Percentiles rank a stretch among this genome's conserved stretches.
Evolutionary conservation across 2,797 vertebrate species (phyloP).

Genomic region (Squalus acanthias): DNA sequence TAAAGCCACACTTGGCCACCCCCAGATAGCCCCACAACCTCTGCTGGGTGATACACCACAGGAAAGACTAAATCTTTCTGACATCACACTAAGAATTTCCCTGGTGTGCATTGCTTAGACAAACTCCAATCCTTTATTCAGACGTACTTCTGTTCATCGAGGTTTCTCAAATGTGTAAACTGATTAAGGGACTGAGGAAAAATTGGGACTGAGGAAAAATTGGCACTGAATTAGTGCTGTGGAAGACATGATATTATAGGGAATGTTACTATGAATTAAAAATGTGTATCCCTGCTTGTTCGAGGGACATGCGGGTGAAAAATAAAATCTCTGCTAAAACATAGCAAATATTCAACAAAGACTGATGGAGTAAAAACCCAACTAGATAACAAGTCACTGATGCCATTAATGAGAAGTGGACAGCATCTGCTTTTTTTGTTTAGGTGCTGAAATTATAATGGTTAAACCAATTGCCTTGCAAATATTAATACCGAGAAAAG

Average conservation of each 20-base stretch:
- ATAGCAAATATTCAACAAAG: not conserved
- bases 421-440: not conserved
- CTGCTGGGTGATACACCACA: not conserved
- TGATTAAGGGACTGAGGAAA: not conserved
- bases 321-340: not conserved
- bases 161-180: not conserved
- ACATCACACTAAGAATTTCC: not conserved
- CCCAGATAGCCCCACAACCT: not conserved
- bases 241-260: not conserved
- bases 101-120: not conserved
- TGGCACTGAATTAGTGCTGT: not conserved
- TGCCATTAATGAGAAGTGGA: not conserved
- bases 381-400: not conserved
- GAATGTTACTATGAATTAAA: not conserved
- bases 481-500: not conserved
- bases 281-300: not conserved
- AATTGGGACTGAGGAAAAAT: not conserved
- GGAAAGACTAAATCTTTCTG: not conserved
- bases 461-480: not conserved
- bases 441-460: not conserved
- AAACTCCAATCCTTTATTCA: not conserved
- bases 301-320: not conserved
- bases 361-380: not conserved
- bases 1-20: not conserved
- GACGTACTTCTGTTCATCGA: too few relatives aligned